These are phyloP conservation scores for Lagocephalus sceleratus DNA, from an alignment of 2,797 vertebrate species.

Conservation along the genomic window DNA sequence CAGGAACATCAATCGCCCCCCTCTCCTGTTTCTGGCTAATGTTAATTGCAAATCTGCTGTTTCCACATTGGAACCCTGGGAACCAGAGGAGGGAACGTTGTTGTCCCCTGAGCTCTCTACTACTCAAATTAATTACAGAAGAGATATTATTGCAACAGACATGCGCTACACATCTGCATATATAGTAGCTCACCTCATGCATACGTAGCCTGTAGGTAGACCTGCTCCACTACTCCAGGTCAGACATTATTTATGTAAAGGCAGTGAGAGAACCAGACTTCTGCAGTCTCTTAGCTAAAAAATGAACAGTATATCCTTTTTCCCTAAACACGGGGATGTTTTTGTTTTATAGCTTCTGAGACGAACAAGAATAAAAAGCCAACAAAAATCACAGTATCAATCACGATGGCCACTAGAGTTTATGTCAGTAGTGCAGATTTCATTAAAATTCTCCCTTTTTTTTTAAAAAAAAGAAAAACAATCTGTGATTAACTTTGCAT, in stretches of 20 bases:
- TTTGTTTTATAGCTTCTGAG: too few species aligned
- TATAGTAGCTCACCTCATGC: background rate
- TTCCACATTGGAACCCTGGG: constrained; percentile 65
- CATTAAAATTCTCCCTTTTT: too few species aligned
- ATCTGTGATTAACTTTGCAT: constrained; percentile 1
- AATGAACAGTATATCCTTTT: background rate
- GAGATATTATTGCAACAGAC: constrained; percentile 32
- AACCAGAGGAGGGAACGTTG: constrained; percentile 51
- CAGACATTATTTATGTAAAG: background rate
- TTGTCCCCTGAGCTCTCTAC: constrained; percentile 30
- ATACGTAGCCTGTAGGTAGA: background rate
- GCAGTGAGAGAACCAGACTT: background rate
- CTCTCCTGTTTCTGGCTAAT: constrained; percentile 61
- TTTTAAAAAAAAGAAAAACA: background rate
- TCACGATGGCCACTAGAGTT: too few species aligned
- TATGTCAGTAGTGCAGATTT: too few species aligned
- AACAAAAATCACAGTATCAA: too few species aligned
- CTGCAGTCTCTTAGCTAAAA: background rate
- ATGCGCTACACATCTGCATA: constrained; percentile 12
- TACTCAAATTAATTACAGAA: constrained; percentile 54
- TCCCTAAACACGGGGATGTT: background rate
- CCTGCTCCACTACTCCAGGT: background rate
- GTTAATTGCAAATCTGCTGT: constrained; percentile 81
- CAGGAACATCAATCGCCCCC: constrained; percentile 76
- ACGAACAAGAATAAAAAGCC: too few species aligned